Evolutionary conservation across 2,113 vertebrate genomes (phyloP).

Genomic region (Salminus brasiliensis): DNA sequence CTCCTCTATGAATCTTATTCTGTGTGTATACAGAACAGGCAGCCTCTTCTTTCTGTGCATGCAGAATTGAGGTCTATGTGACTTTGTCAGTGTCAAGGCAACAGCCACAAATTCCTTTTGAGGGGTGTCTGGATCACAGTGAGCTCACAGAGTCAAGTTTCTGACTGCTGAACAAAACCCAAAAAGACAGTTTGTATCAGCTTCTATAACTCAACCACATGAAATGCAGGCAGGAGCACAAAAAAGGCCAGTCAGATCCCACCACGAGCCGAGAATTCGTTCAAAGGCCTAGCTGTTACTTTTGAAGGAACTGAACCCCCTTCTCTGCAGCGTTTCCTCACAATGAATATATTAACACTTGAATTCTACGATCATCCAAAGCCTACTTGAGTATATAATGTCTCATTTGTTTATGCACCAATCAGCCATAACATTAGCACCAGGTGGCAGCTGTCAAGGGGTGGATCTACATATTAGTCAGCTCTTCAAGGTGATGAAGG

Average conservation of each 20-base stretch:
- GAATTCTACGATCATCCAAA: neutral
- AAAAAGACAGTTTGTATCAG: neutral
- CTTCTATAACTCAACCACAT: neutral
- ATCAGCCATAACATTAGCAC: no score
- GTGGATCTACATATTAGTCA: no score
- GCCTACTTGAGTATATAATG: neutral
- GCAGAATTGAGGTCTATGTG: conserved; percentile 8
- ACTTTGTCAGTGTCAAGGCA: conserved; percentile 2
- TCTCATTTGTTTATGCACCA: no score
- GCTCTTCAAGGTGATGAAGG: no score
- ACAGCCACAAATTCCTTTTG: neutral
- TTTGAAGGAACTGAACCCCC: neutral
- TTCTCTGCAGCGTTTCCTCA: neutral
- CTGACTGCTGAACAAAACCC: neutral
- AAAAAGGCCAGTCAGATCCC: neutral
- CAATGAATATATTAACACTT: no score
- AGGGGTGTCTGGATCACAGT: neutral
- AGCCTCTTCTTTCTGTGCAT: neutral
- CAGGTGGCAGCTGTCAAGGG: no score
- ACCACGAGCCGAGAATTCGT: neutral
- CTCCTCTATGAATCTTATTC: neutral
- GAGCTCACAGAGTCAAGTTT: neutral
- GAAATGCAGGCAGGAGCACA: neutral
- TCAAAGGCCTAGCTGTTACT: neutral
- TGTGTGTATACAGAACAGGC: neutral